Conservation (phyloP, 2,888 invertebrate genomes). For the Thelaira solivaga region DNA sequence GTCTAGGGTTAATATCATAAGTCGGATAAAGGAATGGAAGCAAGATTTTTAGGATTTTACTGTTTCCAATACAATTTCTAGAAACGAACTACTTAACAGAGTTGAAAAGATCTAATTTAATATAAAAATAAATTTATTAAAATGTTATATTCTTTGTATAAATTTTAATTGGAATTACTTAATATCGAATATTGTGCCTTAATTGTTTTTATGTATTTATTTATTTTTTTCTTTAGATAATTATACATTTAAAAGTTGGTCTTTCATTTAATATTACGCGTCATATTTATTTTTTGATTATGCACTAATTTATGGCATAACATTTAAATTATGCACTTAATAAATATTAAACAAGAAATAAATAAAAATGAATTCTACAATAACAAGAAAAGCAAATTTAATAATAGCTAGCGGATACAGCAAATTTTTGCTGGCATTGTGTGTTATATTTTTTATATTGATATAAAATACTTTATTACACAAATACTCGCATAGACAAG, state of each 20-base stretch:
- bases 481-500: conserved; percentile 35
- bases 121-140: too few species aligned
- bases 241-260: conserved; percentile 1
- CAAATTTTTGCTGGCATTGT: conserved; percentile 49
- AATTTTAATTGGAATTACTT: too few species aligned
- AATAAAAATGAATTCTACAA: conserved; percentile 19
- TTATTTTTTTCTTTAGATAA: conserved; percentile 30
- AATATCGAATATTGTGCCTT: too few species aligned
- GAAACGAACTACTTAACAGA: too few species aligned
- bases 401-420: conserved; percentile 48
- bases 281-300: conserved; percentile 59
- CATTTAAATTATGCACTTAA: conserved; percentile 57
- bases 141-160: too few species aligned
- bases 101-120: too few species aligned
- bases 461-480: conserved; percentile 63
- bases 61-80: too few species aligned
- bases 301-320: conserved; percentile 57
- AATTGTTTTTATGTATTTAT: too few species aligned
- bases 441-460: conserved; percentile 15
- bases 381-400: conserved; percentile 28
- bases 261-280: conserved; percentile 28
- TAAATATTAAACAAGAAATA: conserved; percentile 34
- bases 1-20: too few species aligned
- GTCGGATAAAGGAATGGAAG: too few species aligned
- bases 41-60: too few species aligned